These are phyloP conservation scores for Celastrina argiolus DNA, from an alignment of 2,888 invertebrate species.

Conservation along the genomic window DNA sequence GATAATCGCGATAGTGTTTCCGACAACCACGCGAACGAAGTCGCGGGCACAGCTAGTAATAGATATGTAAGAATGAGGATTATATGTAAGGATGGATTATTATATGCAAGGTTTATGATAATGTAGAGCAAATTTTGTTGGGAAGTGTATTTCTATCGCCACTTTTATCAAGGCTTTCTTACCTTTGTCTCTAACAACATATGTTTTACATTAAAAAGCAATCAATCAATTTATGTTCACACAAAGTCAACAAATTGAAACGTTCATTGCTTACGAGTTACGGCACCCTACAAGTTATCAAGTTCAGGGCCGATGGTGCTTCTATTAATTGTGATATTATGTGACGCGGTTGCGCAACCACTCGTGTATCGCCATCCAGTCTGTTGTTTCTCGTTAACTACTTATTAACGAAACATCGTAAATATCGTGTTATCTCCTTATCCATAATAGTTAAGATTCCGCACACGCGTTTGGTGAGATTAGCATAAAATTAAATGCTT, in stretches of 20 bases:
- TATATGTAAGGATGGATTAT: no score
- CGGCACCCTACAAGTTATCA: slow-evolving; percentile 33
- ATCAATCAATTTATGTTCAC: not conserved
- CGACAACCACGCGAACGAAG: no score
- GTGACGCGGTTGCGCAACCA: slow-evolving; percentile 11
- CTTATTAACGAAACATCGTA: not conserved
- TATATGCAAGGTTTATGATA: no score
- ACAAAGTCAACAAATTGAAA: slow-evolving; percentile 4
- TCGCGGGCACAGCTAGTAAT: no score
- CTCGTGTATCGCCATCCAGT: slow-evolving; percentile 12
- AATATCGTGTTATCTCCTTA: not conserved
- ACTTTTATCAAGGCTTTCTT: no score
- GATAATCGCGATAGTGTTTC: no score
- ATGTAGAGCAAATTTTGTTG: no score
- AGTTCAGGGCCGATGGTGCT: slow-evolving; percentile 37
- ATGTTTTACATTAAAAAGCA: not conserved
- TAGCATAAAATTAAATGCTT: no score
- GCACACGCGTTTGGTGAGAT: not conserved
- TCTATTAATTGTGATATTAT: slow-evolving; percentile 15
- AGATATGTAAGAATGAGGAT: no score
- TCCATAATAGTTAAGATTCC: not conserved
- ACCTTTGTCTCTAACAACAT: no score
- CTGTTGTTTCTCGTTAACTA: not conserved
- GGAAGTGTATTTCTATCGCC: no score
- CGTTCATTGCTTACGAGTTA: not conserved